Conservation (phyloP, 2,888 invertebrate species). For the Papilio demoleus region DNA sequence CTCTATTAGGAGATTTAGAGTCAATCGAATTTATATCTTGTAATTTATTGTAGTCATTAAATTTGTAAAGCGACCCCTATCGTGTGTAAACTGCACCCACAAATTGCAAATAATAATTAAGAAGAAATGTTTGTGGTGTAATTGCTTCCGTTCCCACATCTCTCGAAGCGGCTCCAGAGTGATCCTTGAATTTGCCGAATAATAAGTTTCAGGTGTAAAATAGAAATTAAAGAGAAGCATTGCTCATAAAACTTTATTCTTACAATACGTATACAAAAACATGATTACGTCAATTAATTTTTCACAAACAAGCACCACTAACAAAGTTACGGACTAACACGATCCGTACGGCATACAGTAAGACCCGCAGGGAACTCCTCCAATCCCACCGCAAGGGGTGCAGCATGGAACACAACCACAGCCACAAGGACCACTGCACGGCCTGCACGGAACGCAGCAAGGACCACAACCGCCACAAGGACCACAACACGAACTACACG, state of each 20-base stretch:
- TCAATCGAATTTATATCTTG: too few species aligned
- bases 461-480: conserved; percentile 44
- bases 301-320: conserved; percentile 17
- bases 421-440: conserved; percentile 39
- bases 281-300: conserved; percentile 19
- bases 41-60: too few species aligned
- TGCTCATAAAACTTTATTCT: conserved; percentile 27
- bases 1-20: too few species aligned
- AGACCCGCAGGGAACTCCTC: conserved; percentile 45
- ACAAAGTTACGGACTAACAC: conserved; percentile 32
- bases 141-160: too few species aligned
- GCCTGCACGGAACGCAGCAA: conserved; percentile 44
- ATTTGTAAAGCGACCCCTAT: too few species aligned
- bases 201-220: not conserved
- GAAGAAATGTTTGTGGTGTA: too few species aligned
- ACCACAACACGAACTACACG: conserved; percentile 45
- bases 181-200: too few species aligned
- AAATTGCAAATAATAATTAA: too few species aligned
- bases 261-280: conserved; percentile 32
- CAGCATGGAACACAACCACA: conserved; percentile 16
- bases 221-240: not conserved
- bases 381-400: conserved; percentile 35
- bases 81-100: too few species aligned
- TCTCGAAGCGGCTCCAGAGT: too few species aligned
- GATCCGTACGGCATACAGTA: conserved; percentile 19